These are phyloP conservation scores for Hofmannophila pseudospretella DNA, from an alignment of 2,888 invertebrate genomes.

Conservation along the genomic window DNA sequence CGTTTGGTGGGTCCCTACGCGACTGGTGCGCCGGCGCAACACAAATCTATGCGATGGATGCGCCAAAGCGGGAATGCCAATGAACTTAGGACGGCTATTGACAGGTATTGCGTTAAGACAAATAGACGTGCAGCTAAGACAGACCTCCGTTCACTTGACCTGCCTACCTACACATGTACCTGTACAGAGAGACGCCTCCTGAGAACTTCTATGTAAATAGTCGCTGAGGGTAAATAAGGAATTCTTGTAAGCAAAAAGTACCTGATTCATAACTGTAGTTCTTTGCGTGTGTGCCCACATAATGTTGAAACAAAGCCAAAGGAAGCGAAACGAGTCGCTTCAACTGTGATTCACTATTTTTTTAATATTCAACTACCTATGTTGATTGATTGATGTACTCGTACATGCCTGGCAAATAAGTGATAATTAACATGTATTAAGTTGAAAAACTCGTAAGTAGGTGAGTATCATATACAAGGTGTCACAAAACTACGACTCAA, in stretches of 20 bases:
- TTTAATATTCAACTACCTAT: background rate
- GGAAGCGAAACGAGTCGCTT: slow-evolving; percentile 13
- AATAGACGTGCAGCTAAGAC: slow-evolving; percentile 69
- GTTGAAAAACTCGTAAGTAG: background rate
- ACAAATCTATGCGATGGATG: slow-evolving; percentile 70
- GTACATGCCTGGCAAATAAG: slow-evolving; percentile 3
- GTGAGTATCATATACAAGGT: no score
- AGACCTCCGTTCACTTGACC: slow-evolving; percentile 72
- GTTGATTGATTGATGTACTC: slow-evolving; percentile 1
- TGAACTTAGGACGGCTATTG: slow-evolving; percentile 74
- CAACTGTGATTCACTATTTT: slow-evolving; percentile 5
- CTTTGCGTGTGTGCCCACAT: slow-evolving; percentile 14
- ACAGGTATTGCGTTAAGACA: slow-evolving; percentile 77
- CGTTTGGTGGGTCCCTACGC: slow-evolving; percentile 52
- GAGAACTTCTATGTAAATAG: slow-evolving; percentile 70
- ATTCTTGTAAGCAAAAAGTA: slow-evolving; percentile 58
- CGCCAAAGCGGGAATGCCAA: slow-evolving; percentile 73
- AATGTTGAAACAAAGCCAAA: slow-evolving; percentile 15
- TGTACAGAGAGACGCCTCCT: slow-evolving; percentile 58
- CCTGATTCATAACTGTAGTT: slow-evolving; percentile 24
- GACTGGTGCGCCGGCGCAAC: slow-evolving; percentile 41
- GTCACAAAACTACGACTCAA: no score
- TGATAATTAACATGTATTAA: slow-evolving; percentile 6
- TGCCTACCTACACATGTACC: slow-evolving; percentile 39
- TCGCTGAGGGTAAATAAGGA: slow-evolving; percentile 62